A percentile compares a stretch with the other conserved stretches of the same genome.
These are phyloP conservation scores for Bufotes viridis DNA, from an alignment of 2,797 vertebrate species.

Conservation along the genomic window DNA sequence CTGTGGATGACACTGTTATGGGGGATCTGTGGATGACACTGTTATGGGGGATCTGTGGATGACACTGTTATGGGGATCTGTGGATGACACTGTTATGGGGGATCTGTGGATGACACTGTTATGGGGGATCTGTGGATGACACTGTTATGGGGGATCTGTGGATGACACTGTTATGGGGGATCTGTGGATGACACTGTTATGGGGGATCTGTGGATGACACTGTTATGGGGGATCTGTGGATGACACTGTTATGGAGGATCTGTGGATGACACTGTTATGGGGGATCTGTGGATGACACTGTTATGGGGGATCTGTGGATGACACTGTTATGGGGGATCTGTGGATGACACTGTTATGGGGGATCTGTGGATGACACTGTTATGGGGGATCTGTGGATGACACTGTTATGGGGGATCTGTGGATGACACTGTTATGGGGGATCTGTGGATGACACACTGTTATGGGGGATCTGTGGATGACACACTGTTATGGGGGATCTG, in stretches of 20 bases:
- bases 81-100: not conserved
- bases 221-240: not conserved
- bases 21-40: not conserved
- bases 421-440: not conserved
- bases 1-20: not conserved
- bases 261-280: slow-evolving; percentile 1
- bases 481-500: not conserved
- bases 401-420: not conserved
- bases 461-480: not conserved
- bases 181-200: not conserved
- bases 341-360: not conserved
- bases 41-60: not conserved
- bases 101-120: not conserved
- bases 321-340: slow-evolving; percentile 1
- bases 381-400: not conserved
- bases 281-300: not conserved
- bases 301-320: not conserved
- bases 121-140: not conserved
- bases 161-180: not conserved
- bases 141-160: not conserved
- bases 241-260: not conserved
- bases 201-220: not conserved
- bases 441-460: not conserved
- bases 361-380: not conserved
- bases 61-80: not conserved